Base-by-base conservation (phyloP, 2,113 vertebrate species). In the Isichthys henryi region DNA sequence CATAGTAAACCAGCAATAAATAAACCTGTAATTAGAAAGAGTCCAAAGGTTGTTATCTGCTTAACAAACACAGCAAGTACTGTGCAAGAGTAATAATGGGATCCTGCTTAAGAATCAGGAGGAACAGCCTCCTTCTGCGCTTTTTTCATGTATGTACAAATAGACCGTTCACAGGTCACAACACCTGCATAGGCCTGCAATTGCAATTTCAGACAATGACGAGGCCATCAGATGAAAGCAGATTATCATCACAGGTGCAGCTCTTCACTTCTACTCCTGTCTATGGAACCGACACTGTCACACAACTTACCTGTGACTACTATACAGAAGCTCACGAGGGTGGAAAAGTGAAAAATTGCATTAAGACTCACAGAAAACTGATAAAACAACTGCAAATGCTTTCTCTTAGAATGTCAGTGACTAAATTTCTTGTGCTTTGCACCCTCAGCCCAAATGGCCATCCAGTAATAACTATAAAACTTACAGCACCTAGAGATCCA, bases 21-120 rank as follows among this genome's bases (percentile, higher is more conserved):
- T 19, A 88, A 48, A 10, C 66, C 39, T 50, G 39, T 89, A 90
- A 91, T 90, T 74, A 90, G 53, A 88, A 62, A 80, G 70, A 84
- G 39, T 85, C 70, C 88, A 87, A 83, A 56, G 88, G 11, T 82
- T 49, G 58, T 92, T 88, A 90, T 91, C 85, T 91, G 88, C 93
- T 92, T 89, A 89, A 88, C 48, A 87, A 39, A 80, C 84, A 90
- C n/a, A 91, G 74, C 48, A 89, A 35, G 91, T 82, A 91, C 49
- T 83, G 83, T 87, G 82, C 46, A 86, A 43, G 45, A 70, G 87
- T 19, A 15, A 77, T 93, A 93, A 94, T 91, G 92, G 93, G 93
- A 94, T 91, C 82, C 70, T 13, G 8, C n/a, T 70, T 70, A 70
- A 27, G 62, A 70, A 70, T 27, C 62, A 70, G 62, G 62, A 70